These are phyloP conservation scores for Momotus momota DNA, from an alignment of 2,797 vertebrate genomes.

Conservation along the genomic window DNA sequence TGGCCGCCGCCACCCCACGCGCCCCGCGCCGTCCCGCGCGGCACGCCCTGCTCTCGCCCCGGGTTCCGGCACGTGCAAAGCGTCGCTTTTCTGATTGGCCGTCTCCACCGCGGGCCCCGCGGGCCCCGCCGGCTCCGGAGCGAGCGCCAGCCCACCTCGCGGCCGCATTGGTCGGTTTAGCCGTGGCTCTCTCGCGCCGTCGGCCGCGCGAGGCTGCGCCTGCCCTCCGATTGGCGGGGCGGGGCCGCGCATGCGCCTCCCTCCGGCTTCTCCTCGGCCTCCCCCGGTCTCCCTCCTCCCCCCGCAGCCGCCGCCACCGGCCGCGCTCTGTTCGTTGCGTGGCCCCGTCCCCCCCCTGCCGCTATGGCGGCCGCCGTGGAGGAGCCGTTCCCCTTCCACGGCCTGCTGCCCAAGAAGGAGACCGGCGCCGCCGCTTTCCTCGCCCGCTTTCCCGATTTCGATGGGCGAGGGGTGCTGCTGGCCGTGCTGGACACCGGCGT, in stretches of 20 bases:
- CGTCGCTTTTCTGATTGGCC: not conserved
- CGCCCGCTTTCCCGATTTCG: conserved; percentile 91
- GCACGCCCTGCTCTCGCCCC: too few relatives aligned
- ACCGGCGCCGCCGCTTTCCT: conserved; percentile 93
- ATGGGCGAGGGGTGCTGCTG: conserved; percentile 92
- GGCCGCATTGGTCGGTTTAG: not conserved
- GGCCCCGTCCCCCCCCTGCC: not conserved
- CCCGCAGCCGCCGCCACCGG: not conserved
- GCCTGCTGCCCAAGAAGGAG: conserved; percentile 96
- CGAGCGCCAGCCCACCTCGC: not conserved
- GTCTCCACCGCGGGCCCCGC: accelerated
- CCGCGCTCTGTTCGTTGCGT: not conserved
- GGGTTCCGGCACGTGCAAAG: not conserved
- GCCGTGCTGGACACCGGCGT: conserved; percentile 96
- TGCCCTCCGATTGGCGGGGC: accelerated
- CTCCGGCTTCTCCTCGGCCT: too few relatives aligned
- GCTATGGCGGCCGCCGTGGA: conserved; percentile 91
- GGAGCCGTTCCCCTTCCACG: conserved; percentile 94
- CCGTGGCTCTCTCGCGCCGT: accelerated
- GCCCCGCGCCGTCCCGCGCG: too few relatives aligned
- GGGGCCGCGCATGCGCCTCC: not conserved
- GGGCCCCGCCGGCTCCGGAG: accelerated
- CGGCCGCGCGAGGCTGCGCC: not conserved
- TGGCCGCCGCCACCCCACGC: too few relatives aligned
- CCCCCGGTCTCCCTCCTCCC: not conserved